Evolutionary conservation across 2,888 invertebrate species (phyloP), one percentile per base, ranked within the genome.

Genomic region (Cryptosula pallasiana): DNA sequence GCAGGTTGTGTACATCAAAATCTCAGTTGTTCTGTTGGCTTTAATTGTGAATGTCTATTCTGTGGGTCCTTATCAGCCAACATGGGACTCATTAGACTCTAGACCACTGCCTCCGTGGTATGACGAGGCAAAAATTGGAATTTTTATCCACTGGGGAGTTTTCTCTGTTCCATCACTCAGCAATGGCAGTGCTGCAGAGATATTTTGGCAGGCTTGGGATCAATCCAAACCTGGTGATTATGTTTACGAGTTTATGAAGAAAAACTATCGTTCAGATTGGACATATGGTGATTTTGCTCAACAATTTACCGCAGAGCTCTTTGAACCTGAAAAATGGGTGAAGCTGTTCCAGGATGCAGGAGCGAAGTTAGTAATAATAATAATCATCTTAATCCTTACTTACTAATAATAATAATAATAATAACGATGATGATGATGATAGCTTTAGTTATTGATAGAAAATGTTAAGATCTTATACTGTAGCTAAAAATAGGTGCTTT

Each of bases 121-220:
- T 81, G 95, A 95, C 81, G 88, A 91, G 72, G 92, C 91, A 0
- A 96, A 96, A 86, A 86, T 94, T 75, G 95, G 95, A 1, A 94
- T 96, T 78, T 95, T 96, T 80, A 86, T 96, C 57, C 95, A 95
- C 81, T 95, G 94, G 93, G 95, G 95, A 0, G 92, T 95, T 0
- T 96, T 91, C 81, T 90, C 93, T 0, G 95, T 95, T 16, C 95
- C 94, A 0, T 78, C 79, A 73, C 78, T 78, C 58, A 91, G 92
- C 81, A 72, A 76, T 2, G 92, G 90, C 83, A 89, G 90, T 0
- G 90, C 90, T 0, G 82, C 80, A 71, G 45, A 45, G 20, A 82
- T 81, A 83, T 82, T 85, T 74, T 85, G 84, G 83, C 77, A 78
- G 35, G 32, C 75, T 71, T 81, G 80, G 80, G 86, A 88, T 32